phyloP scores from a whole-genome alignment of 2,888 invertebrate genomes.

The Minunthozetes semirufus region DNA sequence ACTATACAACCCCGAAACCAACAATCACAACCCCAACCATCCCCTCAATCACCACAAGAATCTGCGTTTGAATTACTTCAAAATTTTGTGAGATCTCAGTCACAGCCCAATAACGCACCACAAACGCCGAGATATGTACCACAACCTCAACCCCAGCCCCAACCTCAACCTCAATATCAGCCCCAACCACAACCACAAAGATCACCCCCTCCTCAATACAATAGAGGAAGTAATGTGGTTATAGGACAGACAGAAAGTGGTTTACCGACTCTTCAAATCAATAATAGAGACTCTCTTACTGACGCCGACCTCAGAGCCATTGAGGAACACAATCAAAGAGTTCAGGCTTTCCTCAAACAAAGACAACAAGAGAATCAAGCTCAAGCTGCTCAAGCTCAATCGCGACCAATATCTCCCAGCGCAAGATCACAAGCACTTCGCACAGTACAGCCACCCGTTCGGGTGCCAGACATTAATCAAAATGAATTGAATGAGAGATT shows the following conservation, averaged over 20 bases:
- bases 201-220: not conserved
- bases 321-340: constrained; percentile 33
- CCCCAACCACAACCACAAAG: not conserved
- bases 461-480: not conserved
- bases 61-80: not conserved
- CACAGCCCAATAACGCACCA: not conserved
- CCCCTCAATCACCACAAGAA: not conserved
- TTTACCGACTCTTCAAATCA: not conserved
- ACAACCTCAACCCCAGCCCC: not conserved
- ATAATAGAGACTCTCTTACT: constrained; percentile 25
- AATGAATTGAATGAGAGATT: not conserved
- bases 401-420: not conserved
- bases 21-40: not conserved
- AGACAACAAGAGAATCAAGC: constrained; percentile 24
- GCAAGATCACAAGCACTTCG: not conserved
- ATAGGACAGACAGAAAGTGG: not conserved
- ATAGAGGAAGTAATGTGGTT: not conserved
- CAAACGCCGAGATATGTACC: not conserved
- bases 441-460: not conserved
- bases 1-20: not conserved
- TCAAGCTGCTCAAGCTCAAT: not conserved
- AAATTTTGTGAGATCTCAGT: not conserved
- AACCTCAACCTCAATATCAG: not conserved
- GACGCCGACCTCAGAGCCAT: constrained; percentile 33
- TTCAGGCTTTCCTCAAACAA: constrained; percentile 21